These are phyloP conservation scores for Papilio polytes DNA, from an alignment of 1,140 invertebrate species.

Conservation along the genomic window DNA sequence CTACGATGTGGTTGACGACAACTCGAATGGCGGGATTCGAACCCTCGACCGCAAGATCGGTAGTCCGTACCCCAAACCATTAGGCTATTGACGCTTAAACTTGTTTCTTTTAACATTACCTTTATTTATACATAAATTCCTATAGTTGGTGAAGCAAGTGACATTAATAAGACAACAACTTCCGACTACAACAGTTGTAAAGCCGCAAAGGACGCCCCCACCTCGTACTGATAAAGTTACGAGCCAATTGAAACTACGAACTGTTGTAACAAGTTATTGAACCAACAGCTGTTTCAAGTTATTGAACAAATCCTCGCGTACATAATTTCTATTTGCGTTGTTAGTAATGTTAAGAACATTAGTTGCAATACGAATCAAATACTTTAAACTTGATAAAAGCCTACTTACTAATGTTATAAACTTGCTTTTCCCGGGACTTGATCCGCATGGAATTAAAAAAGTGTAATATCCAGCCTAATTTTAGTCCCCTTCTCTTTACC, in stretches of 20 bases:
- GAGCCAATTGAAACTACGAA: slow-evolving; percentile 30
- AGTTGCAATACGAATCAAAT: neutral
- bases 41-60: too few relatives aligned
- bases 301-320: slow-evolving; percentile 25
- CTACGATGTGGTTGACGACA: too few relatives aligned
- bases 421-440: too few relatives aligned
- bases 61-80: too few relatives aligned
- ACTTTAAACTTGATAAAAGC: too few relatives aligned
- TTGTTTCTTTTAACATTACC: too few relatives aligned
- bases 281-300: slow-evolving; percentile 32
- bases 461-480: too few relatives aligned
- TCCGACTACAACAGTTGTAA: slow-evolving; percentile 23
- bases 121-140: neutral
- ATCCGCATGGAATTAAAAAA: too few relatives aligned
- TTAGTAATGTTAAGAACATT: slow-evolving; percentile 2
- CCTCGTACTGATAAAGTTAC: slow-evolving; percentile 35
- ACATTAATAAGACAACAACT: slow-evolving; percentile 31
- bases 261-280: slow-evolving; percentile 30
- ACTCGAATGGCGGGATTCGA: too few relatives aligned
- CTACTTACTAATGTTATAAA: too few relatives aligned
- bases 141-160: slow-evolving; percentile 14
- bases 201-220: slow-evolving; percentile 30
- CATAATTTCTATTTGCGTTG: slow-evolving; percentile 8
- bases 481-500: too few relatives aligned
- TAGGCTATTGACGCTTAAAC: too few relatives aligned